Evolutionary conservation across 2,888 invertebrate genomes (phyloP), one percentile per base, ranked within the genome.

Genomic region (Epiblema foenella): DNA sequence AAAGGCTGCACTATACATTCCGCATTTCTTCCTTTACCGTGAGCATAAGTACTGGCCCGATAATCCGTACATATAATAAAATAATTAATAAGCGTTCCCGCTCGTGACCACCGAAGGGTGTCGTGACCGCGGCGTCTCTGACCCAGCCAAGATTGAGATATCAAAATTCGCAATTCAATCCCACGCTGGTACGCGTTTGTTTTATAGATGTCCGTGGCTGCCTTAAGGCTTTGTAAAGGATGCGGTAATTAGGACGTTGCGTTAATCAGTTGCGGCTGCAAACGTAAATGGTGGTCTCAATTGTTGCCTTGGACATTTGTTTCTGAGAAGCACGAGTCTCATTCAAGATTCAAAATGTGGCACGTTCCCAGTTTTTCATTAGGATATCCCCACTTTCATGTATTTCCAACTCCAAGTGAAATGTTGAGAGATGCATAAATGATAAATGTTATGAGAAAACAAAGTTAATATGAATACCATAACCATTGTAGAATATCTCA

Each of bases 31-130:
- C 88, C 87, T 87, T 86, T 81, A 81, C 24, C 17, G 79, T 80
- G 80, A 57, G 64, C 58, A 64, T 81, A 82, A 83, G 85, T 89
- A 91, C 85, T 84, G 80, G 76, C 77, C 81, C 78, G 86, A 85
- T 87, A 84, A 64, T 54, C 39, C 52, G 52, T 64, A 39, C 64
- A 64, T 64, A 64, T 54, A 64, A 64, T 64, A 64, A 64, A 64
- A 81, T 82, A 85, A 85, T 86, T 85, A 86, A 85, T 85, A 83
- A 82, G 78, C 78, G 75, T 72, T 67, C 75, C 73, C 56, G 79
- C 78, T 91, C 93, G 93, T 93, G 93, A 93, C 88, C 91, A 91
- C 93, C 93, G 90, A 89, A 87, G 93, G 93, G 91, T 86, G 88
- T 93, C 93, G 93, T 93, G 93, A 93, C 85, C 85, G 90, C 93